phyloP scores from a whole-genome alignment of 2,113 vertebrate species.

The Nothobranchius furzeri region DNA sequence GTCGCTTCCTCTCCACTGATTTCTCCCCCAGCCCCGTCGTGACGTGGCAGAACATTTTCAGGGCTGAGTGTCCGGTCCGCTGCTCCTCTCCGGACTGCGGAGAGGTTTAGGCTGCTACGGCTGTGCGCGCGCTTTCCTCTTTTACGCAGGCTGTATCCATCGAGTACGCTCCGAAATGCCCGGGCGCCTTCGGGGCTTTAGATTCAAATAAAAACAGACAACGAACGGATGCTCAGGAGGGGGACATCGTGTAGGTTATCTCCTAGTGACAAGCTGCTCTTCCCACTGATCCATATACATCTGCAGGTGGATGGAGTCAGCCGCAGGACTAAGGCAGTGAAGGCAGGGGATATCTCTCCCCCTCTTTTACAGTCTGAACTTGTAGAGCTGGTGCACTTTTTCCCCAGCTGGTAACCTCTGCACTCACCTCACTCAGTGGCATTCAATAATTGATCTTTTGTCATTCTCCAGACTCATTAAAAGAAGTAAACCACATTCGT shows the following conservation, averaged over 20 bases:
- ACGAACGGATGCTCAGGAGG: conserved; percentile 47
- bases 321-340: conserved; percentile 43
- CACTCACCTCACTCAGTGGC: conserved; percentile 68
- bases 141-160: conserved; percentile 29
- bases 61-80: conserved; percentile 24
- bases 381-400: conserved; percentile 19
- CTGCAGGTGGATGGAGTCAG: conserved; percentile 47
- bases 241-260: conserved; percentile 60
- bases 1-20: conserved; percentile 42
- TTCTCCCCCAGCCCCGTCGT: conserved; percentile 36
- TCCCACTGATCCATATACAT: conserved; percentile 53
- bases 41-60: conserved; percentile 27
- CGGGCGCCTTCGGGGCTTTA: conserved; percentile 37
- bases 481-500: not conserved
- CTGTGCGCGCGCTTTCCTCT: conserved; percentile 32
- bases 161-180: conserved; percentile 35
- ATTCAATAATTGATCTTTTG: conserved; percentile 76
- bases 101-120: conserved; percentile 32
- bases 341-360: conserved; percentile 16
- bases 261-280: conserved; percentile 62
- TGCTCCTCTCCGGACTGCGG: conserved; percentile 14
- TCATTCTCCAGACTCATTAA: conserved; percentile 73
- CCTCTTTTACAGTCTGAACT: conserved; percentile 41
- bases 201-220: conserved; percentile 43
- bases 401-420: not conserved